Conservation (phyloP, 2,888 invertebrate species). For the Rhingia rostrata region DNA sequence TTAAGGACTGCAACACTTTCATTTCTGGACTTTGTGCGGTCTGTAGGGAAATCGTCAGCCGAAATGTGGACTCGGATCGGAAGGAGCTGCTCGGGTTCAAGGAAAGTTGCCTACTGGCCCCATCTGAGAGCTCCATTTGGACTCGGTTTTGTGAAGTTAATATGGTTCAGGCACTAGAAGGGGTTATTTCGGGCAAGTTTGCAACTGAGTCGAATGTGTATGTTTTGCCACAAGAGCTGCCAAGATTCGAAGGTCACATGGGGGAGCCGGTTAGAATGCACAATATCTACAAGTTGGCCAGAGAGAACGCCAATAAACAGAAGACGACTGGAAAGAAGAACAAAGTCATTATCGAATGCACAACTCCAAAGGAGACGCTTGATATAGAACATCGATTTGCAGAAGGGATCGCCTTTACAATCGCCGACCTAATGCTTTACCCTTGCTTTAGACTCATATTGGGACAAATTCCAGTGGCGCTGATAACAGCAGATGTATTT, state of each 20-base stretch:
- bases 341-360: conserved; percentile 83
- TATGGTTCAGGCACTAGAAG: conserved; percentile 86
- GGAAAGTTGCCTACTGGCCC: conserved; percentile 90
- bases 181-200: conserved; percentile 79
- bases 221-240: conserved; percentile 87
- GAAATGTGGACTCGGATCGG: conserved; percentile 77
- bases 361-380: conserved; percentile 81
- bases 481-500: conserved; percentile 80
- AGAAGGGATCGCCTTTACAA: conserved; percentile 91
- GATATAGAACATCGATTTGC: conserved; percentile 88
- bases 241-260: conserved; percentile 93
- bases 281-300: conserved; percentile 90
- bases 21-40: conserved; percentile 92
- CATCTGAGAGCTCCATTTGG: conserved; percentile 94
- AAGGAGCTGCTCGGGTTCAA: conserved; percentile 89
- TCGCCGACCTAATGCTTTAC: conserved; percentile 92
- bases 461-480: conserved; percentile 76
- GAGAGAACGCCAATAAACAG: conserved; percentile 84
- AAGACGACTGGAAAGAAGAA: conserved; percentile 75
- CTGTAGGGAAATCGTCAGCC: conserved; percentile 85
- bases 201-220: conserved; percentile 75
- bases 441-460: conserved; percentile 87
- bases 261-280: conserved; percentile 92
- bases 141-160: conserved; percentile 96
- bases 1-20: conserved; percentile 85